These are phyloP conservation scores for Phyllopteryx taeniolatus DNA, from an alignment of 2,113 vertebrate genomes.

Conservation along the genomic window DNA sequence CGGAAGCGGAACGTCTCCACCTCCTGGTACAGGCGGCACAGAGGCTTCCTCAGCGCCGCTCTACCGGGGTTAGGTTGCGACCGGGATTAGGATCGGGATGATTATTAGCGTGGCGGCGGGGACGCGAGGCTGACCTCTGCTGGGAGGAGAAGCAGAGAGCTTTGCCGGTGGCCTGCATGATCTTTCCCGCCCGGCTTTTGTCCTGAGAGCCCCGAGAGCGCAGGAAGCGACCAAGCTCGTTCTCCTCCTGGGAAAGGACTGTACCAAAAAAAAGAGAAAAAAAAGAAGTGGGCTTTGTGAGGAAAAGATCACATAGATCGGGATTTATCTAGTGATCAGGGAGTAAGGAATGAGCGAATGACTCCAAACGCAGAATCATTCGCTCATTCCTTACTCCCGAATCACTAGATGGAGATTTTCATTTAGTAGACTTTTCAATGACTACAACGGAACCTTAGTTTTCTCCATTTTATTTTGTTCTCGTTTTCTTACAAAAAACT, in stretches of 20 bases:
- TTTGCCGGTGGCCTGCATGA: constrained; percentile 98
- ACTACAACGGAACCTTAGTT: too few relatives aligned
- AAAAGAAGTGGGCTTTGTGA: too few relatives aligned
- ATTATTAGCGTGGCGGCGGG: too few relatives aligned
- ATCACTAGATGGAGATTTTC: too few relatives aligned
- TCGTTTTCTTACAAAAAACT: too few relatives aligned
- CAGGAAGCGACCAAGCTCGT: constrained; percentile 93
- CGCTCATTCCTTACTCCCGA: too few relatives aligned
- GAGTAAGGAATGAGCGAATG: too few relatives aligned
- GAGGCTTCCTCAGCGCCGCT: constrained; percentile 82
- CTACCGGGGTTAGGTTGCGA: constrained; percentile 55
- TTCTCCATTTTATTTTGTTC: too few relatives aligned
- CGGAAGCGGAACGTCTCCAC: constrained; percentile 94
- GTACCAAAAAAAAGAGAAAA: constrained; percentile 7
- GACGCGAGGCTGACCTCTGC: constrained; percentile 79
- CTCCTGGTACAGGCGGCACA: constrained; percentile 92
- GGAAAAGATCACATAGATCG: too few relatives aligned
- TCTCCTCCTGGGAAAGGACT: constrained; percentile 97
- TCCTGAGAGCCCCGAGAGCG: constrained; percentile 93
- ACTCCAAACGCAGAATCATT: too few relatives aligned
- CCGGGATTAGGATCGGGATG: neutral
- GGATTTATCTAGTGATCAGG: too few relatives aligned
- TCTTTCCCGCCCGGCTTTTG: constrained; percentile 94
- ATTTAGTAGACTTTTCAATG: too few relatives aligned
- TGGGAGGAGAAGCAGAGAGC: constrained; percentile 97